A percentile compares a stretch with the other conserved stretches of the same genome.
Evolutionary conservation across 1,140 invertebrate genomes (phyloP).

Genomic region (Manduca sexta): DNA sequence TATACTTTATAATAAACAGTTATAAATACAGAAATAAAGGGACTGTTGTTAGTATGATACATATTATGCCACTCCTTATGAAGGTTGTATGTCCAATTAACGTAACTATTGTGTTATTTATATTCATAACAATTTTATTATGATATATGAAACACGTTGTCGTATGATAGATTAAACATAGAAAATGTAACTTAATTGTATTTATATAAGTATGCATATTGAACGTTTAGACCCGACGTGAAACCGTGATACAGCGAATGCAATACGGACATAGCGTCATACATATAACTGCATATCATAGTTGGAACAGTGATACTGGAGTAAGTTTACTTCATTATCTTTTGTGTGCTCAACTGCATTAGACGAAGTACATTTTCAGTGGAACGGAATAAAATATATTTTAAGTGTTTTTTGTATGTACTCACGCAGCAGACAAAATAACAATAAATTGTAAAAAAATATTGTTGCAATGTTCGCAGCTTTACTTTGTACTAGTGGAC

Average conservation of each 20-base stretch:
- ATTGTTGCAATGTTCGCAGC: conserved; percentile 43
- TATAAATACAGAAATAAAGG: conserved; percentile 12
- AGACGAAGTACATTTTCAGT: conserved; percentile 21
- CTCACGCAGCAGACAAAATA: conserved; percentile 8
- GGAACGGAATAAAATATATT: conserved; percentile 11
- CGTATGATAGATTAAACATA: conserved; percentile 49
- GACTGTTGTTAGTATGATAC: conserved; percentile 41
- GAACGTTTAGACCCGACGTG: conserved; percentile 11
- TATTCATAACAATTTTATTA: conserved; percentile 60
- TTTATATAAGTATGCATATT: conserved; percentile 44
- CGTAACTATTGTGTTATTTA: conserved; percentile 64
- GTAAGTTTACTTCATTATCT: neutral
- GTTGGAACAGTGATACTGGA: conserved; percentile 19
- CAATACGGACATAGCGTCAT: conserved; percentile 19
- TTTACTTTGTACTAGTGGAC: conserved; percentile 60
- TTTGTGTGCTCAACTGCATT: conserved; percentile 13
- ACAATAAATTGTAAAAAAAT: conserved; percentile 5
- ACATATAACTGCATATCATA: conserved; percentile 40
- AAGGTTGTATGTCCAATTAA: conserved; percentile 68
- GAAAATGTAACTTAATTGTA: conserved; percentile 54
- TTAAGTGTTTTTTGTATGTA: conserved; percentile 9
- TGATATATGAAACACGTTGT: conserved; percentile 56
- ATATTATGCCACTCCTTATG: conserved; percentile 53
- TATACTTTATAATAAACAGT: too few relatives aligned
- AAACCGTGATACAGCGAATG: conserved; percentile 15